These are phyloP conservation scores for Ctena decussata DNA, from an alignment of 2,888 invertebrate species.

Conservation along the genomic window DNA sequence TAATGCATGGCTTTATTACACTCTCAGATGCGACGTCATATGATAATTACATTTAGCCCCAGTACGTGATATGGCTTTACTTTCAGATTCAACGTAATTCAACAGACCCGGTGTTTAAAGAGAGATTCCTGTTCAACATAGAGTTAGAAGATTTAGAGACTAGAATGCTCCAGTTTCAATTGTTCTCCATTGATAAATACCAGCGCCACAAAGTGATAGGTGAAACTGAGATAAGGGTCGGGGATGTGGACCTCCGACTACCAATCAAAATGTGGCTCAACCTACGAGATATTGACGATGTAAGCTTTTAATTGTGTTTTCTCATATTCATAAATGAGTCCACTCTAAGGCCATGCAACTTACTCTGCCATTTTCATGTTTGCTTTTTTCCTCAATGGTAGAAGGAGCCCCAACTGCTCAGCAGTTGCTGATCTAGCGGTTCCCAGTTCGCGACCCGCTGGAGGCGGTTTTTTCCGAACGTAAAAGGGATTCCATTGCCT, in stretches of 20 bases:
- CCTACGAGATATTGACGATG: constrained; percentile 91
- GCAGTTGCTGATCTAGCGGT: no score
- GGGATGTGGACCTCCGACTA: constrained; percentile 90
- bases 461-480: no score
- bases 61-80: not conserved
- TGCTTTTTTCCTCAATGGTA: no score
- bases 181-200: constrained; percentile 90
- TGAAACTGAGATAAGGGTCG: constrained; percentile 91
- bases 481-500: no score
- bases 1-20: no score
- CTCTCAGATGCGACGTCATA: no score
- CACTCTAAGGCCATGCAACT: no score
- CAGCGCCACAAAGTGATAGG: constrained; percentile 86
- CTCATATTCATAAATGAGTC: no score
- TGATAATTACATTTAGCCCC: no score
- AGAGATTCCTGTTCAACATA: constrained; percentile 91
- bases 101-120: constrained; percentile 92
- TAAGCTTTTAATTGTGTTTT: constrained; percentile 85
- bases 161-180: constrained; percentile 90
- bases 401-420: no score
- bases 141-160: constrained; percentile 89
- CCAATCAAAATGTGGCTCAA: constrained; percentile 94
- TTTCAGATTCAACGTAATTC: constrained; percentile 90
- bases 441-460: no score
- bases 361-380: no score